Conservation (phyloP, 2,797 vertebrate genomes). For the Acanthurus lineatus region DNA sequence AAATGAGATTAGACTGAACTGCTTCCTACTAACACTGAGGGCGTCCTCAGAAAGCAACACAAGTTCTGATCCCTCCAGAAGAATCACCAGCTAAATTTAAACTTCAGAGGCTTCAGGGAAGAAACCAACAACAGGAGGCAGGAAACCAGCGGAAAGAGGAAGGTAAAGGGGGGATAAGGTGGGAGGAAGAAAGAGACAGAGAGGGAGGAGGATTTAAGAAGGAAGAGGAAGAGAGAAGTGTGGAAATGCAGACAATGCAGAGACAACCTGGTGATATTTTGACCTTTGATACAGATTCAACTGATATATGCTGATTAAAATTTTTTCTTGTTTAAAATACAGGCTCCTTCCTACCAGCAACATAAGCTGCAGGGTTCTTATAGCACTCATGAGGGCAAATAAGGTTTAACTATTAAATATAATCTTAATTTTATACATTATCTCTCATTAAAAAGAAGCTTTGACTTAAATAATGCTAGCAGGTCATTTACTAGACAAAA, state of each 20-base stretch:
- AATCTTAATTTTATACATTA: background rate
- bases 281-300: slow-evolving; percentile 27
- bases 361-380: background rate
- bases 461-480: background rate
- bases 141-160: slow-evolving; percentile 58
- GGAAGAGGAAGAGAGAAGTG: slow-evolving; percentile 28
- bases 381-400: background rate
- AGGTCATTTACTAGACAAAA: background rate
- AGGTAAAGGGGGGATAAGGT: slow-evolving; percentile 30
- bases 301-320: background rate
- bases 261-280: background rate
- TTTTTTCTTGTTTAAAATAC: no score
- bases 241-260: slow-evolving; percentile 28
- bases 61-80: slow-evolving; percentile 60
- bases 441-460: background rate
- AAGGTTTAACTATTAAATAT: background rate
- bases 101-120: slow-evolving; percentile 66
- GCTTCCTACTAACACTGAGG: slow-evolving; percentile 69
- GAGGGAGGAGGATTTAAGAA: background rate
- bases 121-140: slow-evolving; percentile 70
- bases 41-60: slow-evolving; percentile 64
- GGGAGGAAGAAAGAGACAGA: slow-evolving; percentile 31
- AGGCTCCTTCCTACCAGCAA: no score
- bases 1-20: slow-evolving; percentile 60
- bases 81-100: slow-evolving; percentile 73